phyloP scores from a whole-genome alignment of 2,888 invertebrate species.

The Conchocele bisecta region DNA sequence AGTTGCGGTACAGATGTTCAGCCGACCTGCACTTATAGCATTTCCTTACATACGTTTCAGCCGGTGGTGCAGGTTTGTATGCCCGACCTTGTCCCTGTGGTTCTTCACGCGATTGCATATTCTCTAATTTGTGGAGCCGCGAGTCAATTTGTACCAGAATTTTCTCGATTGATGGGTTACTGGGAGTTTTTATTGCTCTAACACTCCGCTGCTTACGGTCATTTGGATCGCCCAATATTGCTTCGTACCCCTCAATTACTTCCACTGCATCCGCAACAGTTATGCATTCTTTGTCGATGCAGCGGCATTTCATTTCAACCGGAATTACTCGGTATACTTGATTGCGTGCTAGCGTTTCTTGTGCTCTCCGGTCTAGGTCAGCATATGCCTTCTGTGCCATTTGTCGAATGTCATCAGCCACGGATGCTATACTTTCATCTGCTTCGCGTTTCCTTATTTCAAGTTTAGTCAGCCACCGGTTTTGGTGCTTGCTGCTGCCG shows the following conservation, averaged over 20 bases:
- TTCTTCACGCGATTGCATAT: not conserved
- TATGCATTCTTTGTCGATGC: slow-evolving; percentile 46
- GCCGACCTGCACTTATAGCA: too few relatives aligned
- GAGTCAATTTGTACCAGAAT: not conserved
- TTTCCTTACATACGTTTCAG: too few relatives aligned
- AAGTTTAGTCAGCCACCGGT: not conserved
- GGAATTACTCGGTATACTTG: slow-evolving; percentile 39
- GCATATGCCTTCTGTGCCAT: slow-evolving; percentile 33
- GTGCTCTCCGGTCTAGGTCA: slow-evolving; percentile 24
- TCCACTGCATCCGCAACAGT: slow-evolving; percentile 40
- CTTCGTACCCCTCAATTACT: slow-evolving; percentile 47
- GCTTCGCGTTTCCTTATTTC: not conserved
- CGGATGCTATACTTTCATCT: not conserved
- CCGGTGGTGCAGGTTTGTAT: too few relatives aligned
- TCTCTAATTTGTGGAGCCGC: slow-evolving; percentile 8
- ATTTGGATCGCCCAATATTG: slow-evolving; percentile 28
- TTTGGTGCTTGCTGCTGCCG: not conserved
- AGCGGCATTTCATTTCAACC: slow-evolving; percentile 49
- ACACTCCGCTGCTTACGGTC: not conserved
- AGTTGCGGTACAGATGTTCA: too few relatives aligned
- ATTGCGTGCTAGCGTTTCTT: slow-evolving; percentile 44
- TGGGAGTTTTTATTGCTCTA: not conserved
- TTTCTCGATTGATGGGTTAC: not conserved
- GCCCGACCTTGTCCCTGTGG: too few relatives aligned
- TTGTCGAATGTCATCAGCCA: not conserved